phyloP scores from a whole-genome alignment of 2,797 vertebrate genomes.

The Tokudaia muenninki region DNA sequence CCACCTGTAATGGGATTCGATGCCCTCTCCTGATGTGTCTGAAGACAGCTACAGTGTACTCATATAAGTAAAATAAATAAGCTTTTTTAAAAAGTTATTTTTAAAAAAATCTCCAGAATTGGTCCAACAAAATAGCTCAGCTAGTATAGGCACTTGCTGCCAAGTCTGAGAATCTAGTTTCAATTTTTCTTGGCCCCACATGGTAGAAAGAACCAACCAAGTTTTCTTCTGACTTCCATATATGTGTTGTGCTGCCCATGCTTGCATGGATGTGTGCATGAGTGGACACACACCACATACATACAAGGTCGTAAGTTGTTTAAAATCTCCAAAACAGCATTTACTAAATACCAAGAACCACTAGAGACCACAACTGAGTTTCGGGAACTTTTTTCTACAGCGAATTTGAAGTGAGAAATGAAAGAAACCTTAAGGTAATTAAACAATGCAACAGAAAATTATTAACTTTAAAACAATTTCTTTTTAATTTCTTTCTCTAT shows the following conservation, averaged over 20 bases:
- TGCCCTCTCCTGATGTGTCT: too few relatives aligned
- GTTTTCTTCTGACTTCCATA: not conserved
- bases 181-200: not conserved
- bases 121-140: too few relatives aligned
- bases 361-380: slow-evolving; percentile 84
- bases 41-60: too few relatives aligned
- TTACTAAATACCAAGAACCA: slow-evolving; percentile 66
- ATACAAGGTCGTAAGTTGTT: not conserved
- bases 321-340: not conserved
- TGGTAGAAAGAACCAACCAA: not conserved
- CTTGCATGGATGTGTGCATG: not conserved
- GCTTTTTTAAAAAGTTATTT: too few relatives aligned
- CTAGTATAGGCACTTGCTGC: not conserved
- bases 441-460: slow-evolving; percentile 4
- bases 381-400: slow-evolving; percentile 32
- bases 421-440: not conserved
- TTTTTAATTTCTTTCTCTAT: slow-evolving; percentile 26
- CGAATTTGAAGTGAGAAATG: slow-evolving; percentile 9
- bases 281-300: not conserved
- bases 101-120: not conserved
- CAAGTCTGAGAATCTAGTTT: not conserved
- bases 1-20: too few relatives aligned
- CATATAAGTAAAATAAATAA: too few relatives aligned
- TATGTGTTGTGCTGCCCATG: not conserved
- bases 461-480: slow-evolving; percentile 20